A percentile compares a stretch with the other conserved stretches of the same genome.
Evolutionary conservation across 2,113 vertebrate species (phyloP).

Genomic region (Phalacrocorax aristotelis): DNA sequence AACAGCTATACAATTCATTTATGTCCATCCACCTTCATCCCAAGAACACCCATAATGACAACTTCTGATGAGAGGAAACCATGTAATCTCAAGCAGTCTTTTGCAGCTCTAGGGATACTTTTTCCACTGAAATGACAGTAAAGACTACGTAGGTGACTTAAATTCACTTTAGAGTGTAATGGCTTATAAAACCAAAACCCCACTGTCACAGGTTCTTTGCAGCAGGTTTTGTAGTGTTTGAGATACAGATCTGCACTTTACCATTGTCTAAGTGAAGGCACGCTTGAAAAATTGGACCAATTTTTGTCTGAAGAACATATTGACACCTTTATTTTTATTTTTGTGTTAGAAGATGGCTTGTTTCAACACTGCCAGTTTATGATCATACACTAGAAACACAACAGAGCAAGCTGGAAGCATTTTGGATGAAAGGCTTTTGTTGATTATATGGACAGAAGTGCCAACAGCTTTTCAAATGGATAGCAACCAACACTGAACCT

Average conservation of each 20-base stretch:
- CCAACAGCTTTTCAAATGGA: slow-evolving; percentile 26
- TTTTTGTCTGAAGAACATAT: background rate
- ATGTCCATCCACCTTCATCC: background rate
- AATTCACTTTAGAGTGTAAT: background rate
- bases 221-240: background rate
- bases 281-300: background rate
- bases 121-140: background rate
- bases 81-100: background rate
- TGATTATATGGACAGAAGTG: background rate
- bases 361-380: background rate
- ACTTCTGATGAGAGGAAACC: background rate
- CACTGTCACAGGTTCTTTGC: background rate
- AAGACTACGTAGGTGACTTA: background rate
- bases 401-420: background rate
- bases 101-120: background rate
- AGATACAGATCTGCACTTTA: background rate
- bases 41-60: background rate
- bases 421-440: slow-evolving; percentile 3
- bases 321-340: background rate
- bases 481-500: slow-evolving; percentile 9
- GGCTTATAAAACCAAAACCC: background rate
- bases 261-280: background rate
- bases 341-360: background rate
- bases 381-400: background rate
- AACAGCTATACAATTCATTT: background rate